Percentiles rank a stretch among this genome's conserved stretches.
Evolutionary conservation across 2,797 vertebrate species (phyloP).

Genomic region (Lepidocolaptes lacrymiger): DNA sequence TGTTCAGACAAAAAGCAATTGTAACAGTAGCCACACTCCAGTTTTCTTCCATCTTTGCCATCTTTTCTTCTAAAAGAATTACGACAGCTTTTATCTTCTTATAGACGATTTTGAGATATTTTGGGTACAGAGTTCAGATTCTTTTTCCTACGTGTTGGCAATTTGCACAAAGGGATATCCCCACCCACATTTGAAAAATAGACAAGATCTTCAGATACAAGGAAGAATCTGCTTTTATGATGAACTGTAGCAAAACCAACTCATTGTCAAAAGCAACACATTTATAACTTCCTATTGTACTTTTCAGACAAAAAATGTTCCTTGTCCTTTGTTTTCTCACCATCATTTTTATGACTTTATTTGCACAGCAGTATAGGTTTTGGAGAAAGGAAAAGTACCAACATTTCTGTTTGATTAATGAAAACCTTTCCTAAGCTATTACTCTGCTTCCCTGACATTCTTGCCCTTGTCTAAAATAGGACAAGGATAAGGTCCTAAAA

Average conservation of each 20-base stretch:
- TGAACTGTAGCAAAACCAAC: not conserved
- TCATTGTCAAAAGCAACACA: not conserved
- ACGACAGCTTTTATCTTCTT: not conserved
- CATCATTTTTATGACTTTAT: not conserved
- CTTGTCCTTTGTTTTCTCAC: not conserved
- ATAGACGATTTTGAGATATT: not conserved
- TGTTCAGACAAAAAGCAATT: not conserved
- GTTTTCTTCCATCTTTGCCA: not conserved
- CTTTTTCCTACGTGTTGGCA: not conserved
- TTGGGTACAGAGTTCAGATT: not conserved
- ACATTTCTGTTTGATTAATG: not conserved
- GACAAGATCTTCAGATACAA: not conserved
- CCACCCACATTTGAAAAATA: not conserved
- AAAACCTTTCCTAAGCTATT: not conserved
- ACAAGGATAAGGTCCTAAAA: not conserved
- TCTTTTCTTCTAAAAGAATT: not conserved
- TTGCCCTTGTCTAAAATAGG: not conserved
- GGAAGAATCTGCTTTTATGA: not conserved
- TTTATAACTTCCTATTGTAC: not conserved
- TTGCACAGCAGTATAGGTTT: not conserved
- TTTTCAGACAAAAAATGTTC: not conserved
- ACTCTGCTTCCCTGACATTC: not conserved
- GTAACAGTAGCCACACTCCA: not conserved
- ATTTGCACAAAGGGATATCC: not conserved
- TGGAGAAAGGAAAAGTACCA: not conserved